A percentile compares a stretch with the other conserved stretches of the same genome.
Evolutionary conservation across 2,888 invertebrate genomes (phyloP).

Genomic region (Cheilosia soror): DNA sequence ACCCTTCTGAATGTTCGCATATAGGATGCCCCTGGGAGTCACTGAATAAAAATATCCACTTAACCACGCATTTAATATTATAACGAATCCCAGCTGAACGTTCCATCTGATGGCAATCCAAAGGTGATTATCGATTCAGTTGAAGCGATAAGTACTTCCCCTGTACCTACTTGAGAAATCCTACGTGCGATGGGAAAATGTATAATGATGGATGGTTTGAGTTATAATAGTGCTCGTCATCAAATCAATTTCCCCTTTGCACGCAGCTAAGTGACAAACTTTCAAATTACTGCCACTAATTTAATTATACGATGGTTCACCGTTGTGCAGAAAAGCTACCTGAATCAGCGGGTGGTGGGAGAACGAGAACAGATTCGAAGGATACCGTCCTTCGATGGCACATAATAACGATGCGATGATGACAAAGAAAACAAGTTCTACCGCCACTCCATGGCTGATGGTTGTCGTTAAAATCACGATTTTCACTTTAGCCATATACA

Average conservation of each 20-base stretch:
- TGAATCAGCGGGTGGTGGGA: conserved; percentile 52
- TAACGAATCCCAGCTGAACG: not conserved
- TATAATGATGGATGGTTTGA: conserved; percentile 42
- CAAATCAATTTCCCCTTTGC: conserved; percentile 48
- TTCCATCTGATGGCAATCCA: not conserved
- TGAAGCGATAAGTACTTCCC: too few relatives aligned
- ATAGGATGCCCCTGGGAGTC: not conserved
- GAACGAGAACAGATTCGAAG: not conserved
- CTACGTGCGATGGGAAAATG: not conserved
- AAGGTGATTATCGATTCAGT: not conserved
- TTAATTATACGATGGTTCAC: conserved; percentile 59
- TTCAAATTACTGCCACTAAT: conserved; percentile 69
- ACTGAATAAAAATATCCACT: not conserved
- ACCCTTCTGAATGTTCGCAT: too few relatives aligned
- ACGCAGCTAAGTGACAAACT: conserved; percentile 52
- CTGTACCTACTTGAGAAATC: too few relatives aligned
- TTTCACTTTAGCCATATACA: conserved; percentile 69
- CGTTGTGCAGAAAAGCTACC: conserved; percentile 31
- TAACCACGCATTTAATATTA: conserved; percentile 7
- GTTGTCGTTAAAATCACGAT: conserved; percentile 62
- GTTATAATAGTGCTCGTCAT: conserved; percentile 53
- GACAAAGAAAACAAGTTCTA: conserved; percentile 52
- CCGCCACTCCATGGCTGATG: conserved; percentile 1
- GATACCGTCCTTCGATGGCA: conserved; percentile 42
- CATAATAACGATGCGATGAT: conserved; percentile 54